phyloP scores from a whole-genome alignment of 2,113 vertebrate genomes.

The Rhinoderma darwinii region DNA sequence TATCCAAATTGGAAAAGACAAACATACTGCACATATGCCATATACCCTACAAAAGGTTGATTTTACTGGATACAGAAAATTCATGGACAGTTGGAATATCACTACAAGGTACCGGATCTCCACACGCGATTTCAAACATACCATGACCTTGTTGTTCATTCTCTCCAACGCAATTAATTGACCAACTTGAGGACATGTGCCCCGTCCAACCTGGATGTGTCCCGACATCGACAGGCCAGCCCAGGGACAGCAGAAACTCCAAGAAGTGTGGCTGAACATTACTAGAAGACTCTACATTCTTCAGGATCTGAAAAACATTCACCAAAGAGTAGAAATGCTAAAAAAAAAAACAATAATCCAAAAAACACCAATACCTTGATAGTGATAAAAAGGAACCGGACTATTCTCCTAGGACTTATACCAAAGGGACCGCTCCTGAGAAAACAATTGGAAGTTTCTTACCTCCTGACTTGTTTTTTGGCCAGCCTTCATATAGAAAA shows the following conservation, averaged over 20 bases:
- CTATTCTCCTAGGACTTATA: not conserved
- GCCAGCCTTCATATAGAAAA: constrained; percentile 94
- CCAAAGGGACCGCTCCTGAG: not conserved
- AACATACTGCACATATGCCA: not conserved
- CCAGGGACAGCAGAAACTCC: constrained; percentile 92
- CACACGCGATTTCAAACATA: constrained; percentile 59
- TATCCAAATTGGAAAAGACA: too few species aligned
- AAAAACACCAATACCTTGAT: too few species aligned
- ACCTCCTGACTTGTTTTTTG: constrained; percentile 96
- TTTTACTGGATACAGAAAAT: not conserved
- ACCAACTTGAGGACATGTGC: constrained; percentile 93
- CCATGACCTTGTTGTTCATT: constrained; percentile 79
- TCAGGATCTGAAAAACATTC: constrained; percentile 81
- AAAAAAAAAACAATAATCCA: too few species aligned
- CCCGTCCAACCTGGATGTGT: constrained; percentile 94
- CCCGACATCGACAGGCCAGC: constrained; percentile 92
- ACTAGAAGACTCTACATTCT: constrained; percentile 90
- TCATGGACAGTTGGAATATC: not conserved
- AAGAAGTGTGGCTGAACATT: constrained; percentile 91
- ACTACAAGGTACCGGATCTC: too few species aligned
- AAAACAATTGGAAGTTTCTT: not conserved
- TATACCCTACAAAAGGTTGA: too few species aligned
- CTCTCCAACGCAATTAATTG: constrained; percentile 82
- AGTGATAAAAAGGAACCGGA: too few species aligned
- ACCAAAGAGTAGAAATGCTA: not conserved